These are phyloP conservation scores for Lethenteron reissneri DNA, from an alignment of 2,113 vertebrate species.

Conservation along the genomic window DNA sequence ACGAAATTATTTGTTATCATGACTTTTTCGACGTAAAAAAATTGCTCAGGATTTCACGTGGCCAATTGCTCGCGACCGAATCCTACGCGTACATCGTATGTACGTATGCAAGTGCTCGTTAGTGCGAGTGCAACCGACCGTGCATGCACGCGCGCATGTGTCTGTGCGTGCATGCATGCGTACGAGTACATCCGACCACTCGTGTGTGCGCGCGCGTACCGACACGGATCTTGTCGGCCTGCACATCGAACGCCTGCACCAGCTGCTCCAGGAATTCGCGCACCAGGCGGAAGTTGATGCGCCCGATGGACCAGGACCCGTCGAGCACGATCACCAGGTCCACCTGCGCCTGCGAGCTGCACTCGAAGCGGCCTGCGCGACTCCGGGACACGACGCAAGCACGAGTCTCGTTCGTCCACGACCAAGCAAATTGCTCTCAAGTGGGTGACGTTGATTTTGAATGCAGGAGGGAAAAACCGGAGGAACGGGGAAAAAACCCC, in stretches of 20 bases:
- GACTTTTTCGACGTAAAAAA: too few relatives aligned
- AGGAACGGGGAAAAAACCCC: too few relatives aligned
- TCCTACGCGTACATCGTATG: not conserved
- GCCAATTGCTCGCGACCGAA: not conserved
- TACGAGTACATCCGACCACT: too few relatives aligned
- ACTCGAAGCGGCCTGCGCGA: conserved; percentile 21
- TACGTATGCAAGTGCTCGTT: not conserved
- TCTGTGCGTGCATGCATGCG: not conserved
- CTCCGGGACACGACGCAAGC: too few relatives aligned
- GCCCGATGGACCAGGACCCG: conserved; percentile 79
- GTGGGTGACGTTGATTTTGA: too few relatives aligned
- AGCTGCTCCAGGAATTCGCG: conserved; percentile 54
- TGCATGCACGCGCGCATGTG: not conserved
- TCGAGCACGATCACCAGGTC: conserved; percentile 62
- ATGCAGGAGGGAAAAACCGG: too few relatives aligned
- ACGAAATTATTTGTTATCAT: too few relatives aligned
- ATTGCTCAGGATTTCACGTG: too few relatives aligned
- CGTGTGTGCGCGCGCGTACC: conserved; percentile 24
- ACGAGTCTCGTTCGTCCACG: too few relatives aligned
- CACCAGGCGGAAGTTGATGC: conserved; percentile 58
- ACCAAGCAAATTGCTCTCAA: too few relatives aligned
- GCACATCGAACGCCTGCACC: conserved; percentile 46
- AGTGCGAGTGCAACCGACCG: not conserved
- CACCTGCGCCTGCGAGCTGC: conserved; percentile 21
- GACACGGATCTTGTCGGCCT: conserved; percentile 39